Conservation (phyloP, 2,888 invertebrate genomes). For the Hypercompe scribonia region DNA sequence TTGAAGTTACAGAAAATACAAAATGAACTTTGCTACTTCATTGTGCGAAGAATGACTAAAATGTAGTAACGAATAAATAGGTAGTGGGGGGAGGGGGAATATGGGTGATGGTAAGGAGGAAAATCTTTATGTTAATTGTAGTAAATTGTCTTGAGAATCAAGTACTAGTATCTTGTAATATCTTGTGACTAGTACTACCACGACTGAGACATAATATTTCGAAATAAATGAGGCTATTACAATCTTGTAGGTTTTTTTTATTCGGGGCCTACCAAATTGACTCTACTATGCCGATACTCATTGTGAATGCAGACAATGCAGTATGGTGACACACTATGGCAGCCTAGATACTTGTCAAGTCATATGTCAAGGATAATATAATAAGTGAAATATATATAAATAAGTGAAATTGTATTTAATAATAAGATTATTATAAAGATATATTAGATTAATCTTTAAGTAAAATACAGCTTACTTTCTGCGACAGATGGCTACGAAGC, state of each 20-base stretch:
- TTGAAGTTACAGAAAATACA: neutral
- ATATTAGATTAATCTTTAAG: no score
- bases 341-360: no score
- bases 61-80: no score
- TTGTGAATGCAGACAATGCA: no score
- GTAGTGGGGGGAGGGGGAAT: neutral
- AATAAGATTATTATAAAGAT: no score
- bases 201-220: neutral
- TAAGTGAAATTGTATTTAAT: neutral
- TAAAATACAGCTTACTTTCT: no score
- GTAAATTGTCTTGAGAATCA: neutral
- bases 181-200: neutral
- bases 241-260: neutral
- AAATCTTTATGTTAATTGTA: neutral
- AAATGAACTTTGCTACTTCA: neutral
- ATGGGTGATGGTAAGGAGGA: neutral
- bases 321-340: no score
- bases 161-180: neutral
- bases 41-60: neutral
- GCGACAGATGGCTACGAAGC: no score
- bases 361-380: neutral
- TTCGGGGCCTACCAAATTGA: no score
- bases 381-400: neutral
- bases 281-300: no score
- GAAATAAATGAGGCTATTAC: neutral